Conservation (phyloP, 2,888 invertebrate genomes). For the Desoria tigrina region DNA sequence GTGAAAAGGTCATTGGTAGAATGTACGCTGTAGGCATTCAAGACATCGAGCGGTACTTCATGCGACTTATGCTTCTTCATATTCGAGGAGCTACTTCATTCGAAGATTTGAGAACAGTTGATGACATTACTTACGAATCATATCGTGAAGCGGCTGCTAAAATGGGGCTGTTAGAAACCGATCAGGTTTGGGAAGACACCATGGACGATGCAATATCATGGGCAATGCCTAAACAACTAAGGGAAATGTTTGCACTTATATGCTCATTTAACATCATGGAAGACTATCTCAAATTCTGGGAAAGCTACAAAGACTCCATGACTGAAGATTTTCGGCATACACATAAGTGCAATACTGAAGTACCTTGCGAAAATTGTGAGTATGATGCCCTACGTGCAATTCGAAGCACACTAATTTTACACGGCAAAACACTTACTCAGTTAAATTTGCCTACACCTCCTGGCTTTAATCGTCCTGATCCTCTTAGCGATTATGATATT, state of each 20-base stretch:
- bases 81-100: constrained; percentile 44
- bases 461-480: background rate
- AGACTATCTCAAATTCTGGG: constrained; percentile 51
- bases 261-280: constrained; percentile 41
- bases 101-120: constrained; percentile 38
- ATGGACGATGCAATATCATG: constrained; percentile 49
- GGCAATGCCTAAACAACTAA: constrained; percentile 52
- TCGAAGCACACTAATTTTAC: constrained; percentile 17
- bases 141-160: constrained; percentile 50
- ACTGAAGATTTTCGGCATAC: constrained; percentile 31
- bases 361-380: constrained; percentile 3
- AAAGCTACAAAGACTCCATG: constrained; percentile 38
- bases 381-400: constrained; percentile 29
- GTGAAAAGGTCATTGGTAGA: constrained; percentile 42
- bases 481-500: background rate
- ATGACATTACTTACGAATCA: constrained; percentile 42
- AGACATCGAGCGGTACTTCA: constrained; percentile 49
- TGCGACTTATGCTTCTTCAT: constrained; percentile 43
- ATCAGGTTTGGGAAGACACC: constrained; percentile 49
- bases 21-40: constrained; percentile 51
- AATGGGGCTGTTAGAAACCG: constrained; percentile 48
- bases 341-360: background rate
- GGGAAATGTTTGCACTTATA: constrained; percentile 49
- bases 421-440: constrained; percentile 16
- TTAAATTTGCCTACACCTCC: constrained; percentile 24